Conservation (phyloP, 2,888 invertebrate genomes). For the Acanthococcus lagerstroemiae region DNA sequence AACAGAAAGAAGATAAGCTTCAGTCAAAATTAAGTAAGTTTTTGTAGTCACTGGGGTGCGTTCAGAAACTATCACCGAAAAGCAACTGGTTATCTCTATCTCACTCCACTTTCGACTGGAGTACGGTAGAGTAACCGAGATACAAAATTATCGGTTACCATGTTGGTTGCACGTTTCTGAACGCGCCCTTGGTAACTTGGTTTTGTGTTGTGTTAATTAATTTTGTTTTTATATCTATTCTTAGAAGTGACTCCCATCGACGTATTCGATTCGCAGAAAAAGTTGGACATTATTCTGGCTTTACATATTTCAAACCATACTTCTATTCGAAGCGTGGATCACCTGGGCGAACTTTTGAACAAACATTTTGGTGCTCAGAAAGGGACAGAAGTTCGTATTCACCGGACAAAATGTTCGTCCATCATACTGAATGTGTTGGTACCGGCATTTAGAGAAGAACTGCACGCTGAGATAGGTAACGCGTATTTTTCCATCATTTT, state of each 20-base stretch:
- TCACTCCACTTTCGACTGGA: too few species aligned
- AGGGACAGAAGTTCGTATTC: slow-evolving; percentile 13
- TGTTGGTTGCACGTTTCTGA: too few species aligned
- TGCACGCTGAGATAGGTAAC: slow-evolving; percentile 35
- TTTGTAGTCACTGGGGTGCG: too few species aligned
- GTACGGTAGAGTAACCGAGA: too few species aligned
- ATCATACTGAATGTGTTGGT: slow-evolving; percentile 36
- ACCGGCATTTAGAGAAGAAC: slow-evolving; percentile 34
- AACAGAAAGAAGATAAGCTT: too few species aligned
- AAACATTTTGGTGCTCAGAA: slow-evolving; percentile 23
- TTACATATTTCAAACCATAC: slow-evolving; percentile 1
- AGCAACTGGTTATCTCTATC: not conserved
- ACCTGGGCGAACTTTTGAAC: slow-evolving; percentile 33
- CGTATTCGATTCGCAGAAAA: not conserved
- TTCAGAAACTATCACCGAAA: not conserved
- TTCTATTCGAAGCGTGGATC: slow-evolving; percentile 27
- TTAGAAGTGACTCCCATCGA: not conserved
- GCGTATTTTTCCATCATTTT: slow-evolving; percentile 35
- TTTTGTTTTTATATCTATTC: not conserved
- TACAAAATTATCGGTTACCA: too few species aligned
- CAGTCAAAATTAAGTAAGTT: too few species aligned
- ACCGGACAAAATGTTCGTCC: slow-evolving; percentile 36
- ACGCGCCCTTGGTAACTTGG: too few species aligned
- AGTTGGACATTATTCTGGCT: not conserved
- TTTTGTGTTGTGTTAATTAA: not conserved